These are phyloP conservation scores for Silurus meridionalis DNA, from an alignment of 2,113 vertebrate species.

Conservation along the genomic window DNA sequence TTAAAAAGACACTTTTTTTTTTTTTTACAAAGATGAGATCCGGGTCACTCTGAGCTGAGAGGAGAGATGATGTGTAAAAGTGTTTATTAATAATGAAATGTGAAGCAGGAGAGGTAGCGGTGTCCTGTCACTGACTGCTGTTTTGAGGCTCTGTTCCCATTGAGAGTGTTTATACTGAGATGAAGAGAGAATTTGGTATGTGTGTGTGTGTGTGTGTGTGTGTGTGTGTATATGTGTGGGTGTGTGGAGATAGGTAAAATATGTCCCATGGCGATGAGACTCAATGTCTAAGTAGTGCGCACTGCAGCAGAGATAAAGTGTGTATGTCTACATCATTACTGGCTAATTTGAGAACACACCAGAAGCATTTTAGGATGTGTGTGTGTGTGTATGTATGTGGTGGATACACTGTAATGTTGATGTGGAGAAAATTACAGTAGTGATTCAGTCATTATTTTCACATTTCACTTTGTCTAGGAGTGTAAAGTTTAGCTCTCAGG, in stretches of 20 bases:
- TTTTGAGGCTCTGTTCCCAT: not conserved
- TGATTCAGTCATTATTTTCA: not conserved
- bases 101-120: not conserved
- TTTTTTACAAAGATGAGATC: not conserved
- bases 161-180: not conserved
- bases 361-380: not conserved
- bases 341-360: constrained; percentile 16
- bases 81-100: not conserved
- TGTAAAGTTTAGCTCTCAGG: not conserved
- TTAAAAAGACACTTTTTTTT: not conserved
- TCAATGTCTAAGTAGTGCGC: not conserved
- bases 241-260: not conserved
- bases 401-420: not conserved
- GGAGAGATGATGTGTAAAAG: not conserved
- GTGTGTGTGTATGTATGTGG: not conserved
- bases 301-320: not conserved
- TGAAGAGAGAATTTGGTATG: not conserved
- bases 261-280: not conserved
- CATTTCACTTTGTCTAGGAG: not conserved
- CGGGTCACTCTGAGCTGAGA: not conserved
- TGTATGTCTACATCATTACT: not conserved
- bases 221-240: not conserved
- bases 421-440: constrained; percentile 4
- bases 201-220: not conserved
- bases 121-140: not conserved